phyloP scores from a whole-genome alignment of 1,140 invertebrate species.

The Pollicipes pollicipes region DNA sequence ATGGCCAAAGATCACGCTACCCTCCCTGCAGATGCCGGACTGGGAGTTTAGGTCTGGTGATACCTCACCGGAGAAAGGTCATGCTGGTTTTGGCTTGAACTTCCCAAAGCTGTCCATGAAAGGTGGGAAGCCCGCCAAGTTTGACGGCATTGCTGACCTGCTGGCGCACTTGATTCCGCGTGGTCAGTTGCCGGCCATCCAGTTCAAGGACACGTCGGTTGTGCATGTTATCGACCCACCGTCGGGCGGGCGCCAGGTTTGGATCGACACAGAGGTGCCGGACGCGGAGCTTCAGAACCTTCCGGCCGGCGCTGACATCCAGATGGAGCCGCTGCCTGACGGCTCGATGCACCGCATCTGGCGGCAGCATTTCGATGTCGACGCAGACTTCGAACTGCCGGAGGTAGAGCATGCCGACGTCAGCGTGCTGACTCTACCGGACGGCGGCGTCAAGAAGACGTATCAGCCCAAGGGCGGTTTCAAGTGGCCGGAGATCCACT shows the following conservation, averaged over 20 bases:
- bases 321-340: background rate
- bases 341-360: background rate
- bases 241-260: background rate
- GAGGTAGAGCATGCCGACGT: background rate
- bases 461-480: background rate
- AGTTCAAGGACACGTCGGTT: background rate
- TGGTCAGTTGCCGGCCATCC: background rate
- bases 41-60: background rate
- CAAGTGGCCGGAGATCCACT: background rate
- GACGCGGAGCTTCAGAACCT: background rate
- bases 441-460: background rate
- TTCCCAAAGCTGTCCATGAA: too few relatives aligned
- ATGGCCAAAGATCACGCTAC: background rate
- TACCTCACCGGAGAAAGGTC: background rate
- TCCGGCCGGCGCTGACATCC: background rate
- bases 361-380: background rate
- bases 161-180: background rate
- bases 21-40: background rate
- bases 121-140: too few relatives aligned
- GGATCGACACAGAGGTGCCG: background rate
- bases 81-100: too few relatives aligned
- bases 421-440: background rate
- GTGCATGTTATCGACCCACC: background rate
- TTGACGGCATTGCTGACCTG: background rate
- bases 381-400: background rate